Evolutionary conservation across 2,888 invertebrate genomes (phyloP).

Genomic region (Netelia virgata): DNA sequence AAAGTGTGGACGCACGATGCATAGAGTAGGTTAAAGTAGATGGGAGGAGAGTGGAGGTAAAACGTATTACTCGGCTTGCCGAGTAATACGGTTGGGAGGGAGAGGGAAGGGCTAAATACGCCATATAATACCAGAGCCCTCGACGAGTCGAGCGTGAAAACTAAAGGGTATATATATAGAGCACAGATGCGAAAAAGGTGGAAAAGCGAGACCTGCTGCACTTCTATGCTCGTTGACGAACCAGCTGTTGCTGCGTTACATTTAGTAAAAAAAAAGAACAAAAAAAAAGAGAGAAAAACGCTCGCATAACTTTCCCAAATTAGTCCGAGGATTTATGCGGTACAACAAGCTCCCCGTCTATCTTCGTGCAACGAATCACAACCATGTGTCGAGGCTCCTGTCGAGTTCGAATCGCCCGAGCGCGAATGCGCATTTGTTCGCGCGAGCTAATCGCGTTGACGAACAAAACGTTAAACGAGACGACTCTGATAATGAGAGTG

Average conservation of each 20-base stretch:
- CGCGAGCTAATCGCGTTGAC: slow-evolving; percentile 48
- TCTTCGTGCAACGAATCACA: slow-evolving; percentile 60
- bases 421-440: slow-evolving; percentile 61
- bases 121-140: slow-evolving; percentile 21
- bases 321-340: slow-evolving; percentile 68
- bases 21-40: not conserved
- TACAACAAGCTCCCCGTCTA: slow-evolving; percentile 60
- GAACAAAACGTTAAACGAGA: slow-evolving; percentile 27
- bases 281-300: slow-evolving; percentile 13
- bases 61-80: slow-evolving; percentile 60
- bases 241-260: slow-evolving; percentile 72
- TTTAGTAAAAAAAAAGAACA: slow-evolving; percentile 58
- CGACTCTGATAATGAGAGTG: slow-evolving; percentile 55
- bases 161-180: not conserved
- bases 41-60: slow-evolving; percentile 5
- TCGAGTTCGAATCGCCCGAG: slow-evolving; percentile 47
- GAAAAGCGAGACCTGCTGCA: slow-evolving; percentile 1
- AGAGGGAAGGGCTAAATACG: slow-evolving; percentile 32
- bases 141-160: slow-evolving; percentile 2
- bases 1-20: slow-evolving; percentile 19
- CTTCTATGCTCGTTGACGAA: slow-evolving; percentile 54
- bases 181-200: slow-evolving; percentile 20
- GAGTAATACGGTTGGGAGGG: slow-evolving; percentile 27
- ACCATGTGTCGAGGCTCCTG: slow-evolving; percentile 35
- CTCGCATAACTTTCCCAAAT: slow-evolving; percentile 70